Conservation (phyloP, 2,888 invertebrate species). For the Pelosia muscerda region DNA sequence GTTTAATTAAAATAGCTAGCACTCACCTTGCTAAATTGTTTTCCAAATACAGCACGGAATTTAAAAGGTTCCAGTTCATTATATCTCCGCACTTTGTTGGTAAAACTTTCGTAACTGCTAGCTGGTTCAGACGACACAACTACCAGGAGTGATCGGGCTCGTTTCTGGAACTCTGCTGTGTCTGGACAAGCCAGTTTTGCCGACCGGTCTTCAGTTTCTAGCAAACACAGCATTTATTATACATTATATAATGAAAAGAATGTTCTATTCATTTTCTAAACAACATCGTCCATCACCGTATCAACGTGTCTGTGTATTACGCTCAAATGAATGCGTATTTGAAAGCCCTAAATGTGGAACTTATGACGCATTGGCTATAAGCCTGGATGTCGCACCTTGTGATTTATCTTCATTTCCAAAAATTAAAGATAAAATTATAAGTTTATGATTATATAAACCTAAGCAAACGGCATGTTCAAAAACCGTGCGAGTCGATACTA, state of each 20-base stretch:
- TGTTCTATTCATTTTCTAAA: neutral
- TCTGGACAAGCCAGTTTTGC: slow-evolving; percentile 85
- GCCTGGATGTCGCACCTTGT: too few species aligned
- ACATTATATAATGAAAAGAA: neutral
- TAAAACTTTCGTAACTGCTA: slow-evolving; percentile 91
- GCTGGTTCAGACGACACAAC: slow-evolving; percentile 95
- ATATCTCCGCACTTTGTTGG: slow-evolving; percentile 92
- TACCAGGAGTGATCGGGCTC: slow-evolving; percentile 94
- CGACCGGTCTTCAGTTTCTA: slow-evolving; percentile 80
- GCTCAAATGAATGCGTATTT: too few species aligned
- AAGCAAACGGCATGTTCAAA: too few species aligned
- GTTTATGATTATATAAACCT: too few species aligned
- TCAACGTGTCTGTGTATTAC: too few species aligned
- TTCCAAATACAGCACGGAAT: slow-evolving; percentile 88
- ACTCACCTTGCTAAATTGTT: slow-evolving; percentile 83
- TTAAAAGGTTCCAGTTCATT: slow-evolving; percentile 93
- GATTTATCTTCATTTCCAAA: too few species aligned
- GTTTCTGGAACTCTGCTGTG: slow-evolving; percentile 88
- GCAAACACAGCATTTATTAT: neutral
- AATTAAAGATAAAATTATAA: too few species aligned
- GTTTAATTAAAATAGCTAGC: neutral
- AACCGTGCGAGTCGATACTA: too few species aligned
- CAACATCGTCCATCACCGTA: neutral
- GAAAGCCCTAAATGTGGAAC: too few species aligned
- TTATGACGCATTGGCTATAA: too few species aligned